Conservation (phyloP, 2,888 invertebrate species). For the Rhagophthalmus giganteus region DNA sequence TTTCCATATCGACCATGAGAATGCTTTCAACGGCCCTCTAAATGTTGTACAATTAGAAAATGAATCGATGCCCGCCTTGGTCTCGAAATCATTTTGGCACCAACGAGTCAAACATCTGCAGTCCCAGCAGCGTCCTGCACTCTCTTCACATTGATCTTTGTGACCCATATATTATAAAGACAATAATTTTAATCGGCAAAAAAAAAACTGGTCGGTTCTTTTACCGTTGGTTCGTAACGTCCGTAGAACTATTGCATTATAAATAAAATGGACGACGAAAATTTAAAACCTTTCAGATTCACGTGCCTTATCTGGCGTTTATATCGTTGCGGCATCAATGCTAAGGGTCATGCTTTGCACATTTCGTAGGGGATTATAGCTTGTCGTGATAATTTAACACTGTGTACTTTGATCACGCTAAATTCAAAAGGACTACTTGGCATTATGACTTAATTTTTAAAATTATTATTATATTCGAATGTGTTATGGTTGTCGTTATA, state of each 20-base stretch:
- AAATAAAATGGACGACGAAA: not conserved
- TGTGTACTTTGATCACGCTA: not conserved
- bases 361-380: not conserved
- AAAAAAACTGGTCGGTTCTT: too few relatives aligned
- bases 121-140: slow-evolving; percentile 19
- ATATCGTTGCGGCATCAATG: not conserved
- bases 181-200: not conserved
- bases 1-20: slow-evolving; percentile 28
- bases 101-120: slow-evolving; percentile 16
- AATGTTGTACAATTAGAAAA: slow-evolving; percentile 7
- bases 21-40: slow-evolving; percentile 15
- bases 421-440: not conserved
- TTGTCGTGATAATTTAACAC: not conserved
- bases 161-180: slow-evolving; percentile 41
- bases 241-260: not conserved
- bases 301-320: not conserved
- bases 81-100: not conserved
- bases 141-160: slow-evolving; percentile 41
- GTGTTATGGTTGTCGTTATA: not conserved
- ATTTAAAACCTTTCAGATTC: not conserved
- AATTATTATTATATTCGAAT: not conserved
- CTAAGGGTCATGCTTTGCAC: not conserved
- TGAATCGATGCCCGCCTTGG: slow-evolving; percentile 7
- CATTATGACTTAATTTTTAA: not conserved
- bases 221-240: not conserved